A percentile compares a stretch with the other conserved stretches of the same genome.
These are phyloP conservation scores for Bursaphelenchus okinawaensis DNA, from an alignment of 2,888 invertebrate genomes.

Conservation along the genomic window DNA sequence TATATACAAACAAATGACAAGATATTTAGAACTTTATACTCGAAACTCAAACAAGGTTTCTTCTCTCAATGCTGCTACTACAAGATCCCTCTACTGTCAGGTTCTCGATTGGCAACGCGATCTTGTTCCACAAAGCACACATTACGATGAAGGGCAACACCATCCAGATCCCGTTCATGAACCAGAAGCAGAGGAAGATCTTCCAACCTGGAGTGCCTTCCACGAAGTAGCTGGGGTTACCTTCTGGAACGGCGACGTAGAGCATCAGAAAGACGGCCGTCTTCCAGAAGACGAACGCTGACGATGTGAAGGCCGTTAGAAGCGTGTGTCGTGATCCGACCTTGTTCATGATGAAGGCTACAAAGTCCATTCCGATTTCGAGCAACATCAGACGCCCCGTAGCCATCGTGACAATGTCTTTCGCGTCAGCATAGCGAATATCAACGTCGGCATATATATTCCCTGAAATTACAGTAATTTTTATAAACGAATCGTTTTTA, in stretches of 20 bases:
- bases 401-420: constrained; percentile 48
- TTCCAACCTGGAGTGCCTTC: constrained; percentile 22
- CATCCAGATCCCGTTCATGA: constrained; percentile 39
- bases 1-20: too few relatives aligned
- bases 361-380: constrained; percentile 46
- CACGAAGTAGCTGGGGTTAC: constrained; percentile 28
- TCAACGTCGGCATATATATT: constrained; percentile 51
- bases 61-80: too few relatives aligned
- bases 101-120: neutral
- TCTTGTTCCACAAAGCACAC: constrained; percentile 35
- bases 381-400: constrained; percentile 51
- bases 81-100: neutral
- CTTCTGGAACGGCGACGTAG: constrained; percentile 30
- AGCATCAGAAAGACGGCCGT: constrained; percentile 46
- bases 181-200: constrained; percentile 35
- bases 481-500: too few relatives aligned
- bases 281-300: constrained; percentile 52
- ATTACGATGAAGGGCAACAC: constrained; percentile 41
- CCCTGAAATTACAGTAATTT: too few relatives aligned
- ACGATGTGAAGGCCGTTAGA: constrained; percentile 43
- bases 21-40: too few relatives aligned
- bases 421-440: constrained; percentile 41
- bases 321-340: constrained; percentile 43
- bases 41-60: too few relatives aligned
- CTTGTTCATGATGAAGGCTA: constrained; percentile 39